Evolutionary conservation across 1,140 invertebrate species (phyloP), one percentile per base, ranked within the genome.

Genomic region (Druon quercuslanigerum): DNA sequence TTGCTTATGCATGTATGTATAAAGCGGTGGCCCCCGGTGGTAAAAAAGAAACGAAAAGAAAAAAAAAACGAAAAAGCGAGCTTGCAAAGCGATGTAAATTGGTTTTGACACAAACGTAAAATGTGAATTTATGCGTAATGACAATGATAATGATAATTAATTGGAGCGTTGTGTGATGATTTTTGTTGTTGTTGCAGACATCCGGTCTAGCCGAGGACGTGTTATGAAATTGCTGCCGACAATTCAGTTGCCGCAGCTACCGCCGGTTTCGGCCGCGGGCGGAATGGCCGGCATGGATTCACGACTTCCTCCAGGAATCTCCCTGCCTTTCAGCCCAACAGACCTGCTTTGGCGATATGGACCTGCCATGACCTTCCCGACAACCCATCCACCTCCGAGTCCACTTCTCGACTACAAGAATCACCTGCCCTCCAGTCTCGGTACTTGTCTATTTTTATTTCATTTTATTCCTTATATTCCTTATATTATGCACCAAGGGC

Each of bases 361-460:
- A 4, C 92, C 92, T 20, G 94, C 95, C 14, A 91, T 96, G 83
- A 94, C 93, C 11, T 95, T 95, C 87, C 93, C 94, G 33, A 92
- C 93, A 51, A 93, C 93, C 73, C 91, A 91, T 79, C 94, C 93
- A 66, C 95, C 95, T 4, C 93, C 93, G 16, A 94, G 93, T 75
- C 94, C 95, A 16, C 91, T 96, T n/a, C 91, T 96, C 56, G 96
- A 98, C 87, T 95, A 97, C 83, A 97, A 97, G 89, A 95, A 95
- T 40, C 96, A 97, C 86, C 91, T 97, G 75, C 96, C 96, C 9
- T 93, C 94, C 8, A 94, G 93, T 81, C 91, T 98, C 81, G 93
- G 93, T 94, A 86, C 91, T 84, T 86, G 57, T 91, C 85, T 86
- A 60, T 54, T 40, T 72, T 75, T 12, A 40, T 40, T 25, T 6